Percentiles rank a stretch among this genome's conserved stretches.
Conservation (phyloP, 2,888 invertebrate species). For the Gastrophysa polygoni region DNA sequence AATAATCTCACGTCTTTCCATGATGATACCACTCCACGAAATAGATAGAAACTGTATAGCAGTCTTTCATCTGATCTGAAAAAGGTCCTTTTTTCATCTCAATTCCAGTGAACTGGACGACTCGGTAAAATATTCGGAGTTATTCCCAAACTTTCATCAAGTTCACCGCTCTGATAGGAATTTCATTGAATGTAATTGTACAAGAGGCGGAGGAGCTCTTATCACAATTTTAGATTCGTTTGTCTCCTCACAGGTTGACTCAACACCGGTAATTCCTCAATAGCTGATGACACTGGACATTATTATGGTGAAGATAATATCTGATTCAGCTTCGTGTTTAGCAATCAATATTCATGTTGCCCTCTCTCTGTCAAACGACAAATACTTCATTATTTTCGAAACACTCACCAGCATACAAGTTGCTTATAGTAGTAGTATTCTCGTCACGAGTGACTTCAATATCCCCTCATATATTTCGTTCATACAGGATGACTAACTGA, state of each 20-base stretch:
- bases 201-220: conserved; percentile 10
- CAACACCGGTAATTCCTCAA: background rate
- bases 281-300: background rate
- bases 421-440: background rate
- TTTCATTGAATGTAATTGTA: background rate
- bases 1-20: background rate
- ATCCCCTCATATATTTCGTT: conserved; percentile 1
- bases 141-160: no score
- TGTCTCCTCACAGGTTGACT: background rate
- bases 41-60: background rate
- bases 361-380: conserved; percentile 1
- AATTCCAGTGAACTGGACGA: background rate
- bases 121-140: background rate
- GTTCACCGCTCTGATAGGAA: conserved; percentile 9
- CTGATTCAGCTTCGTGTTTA: background rate
- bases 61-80: conserved; percentile 8
- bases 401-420: conserved; percentile 8
- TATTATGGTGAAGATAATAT: background rate
- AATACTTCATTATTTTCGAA: background rate
- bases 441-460: conserved; percentile 3
- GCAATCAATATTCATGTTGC: conserved; percentile 4
- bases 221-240: conserved; percentile 3
- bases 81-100: background rate
- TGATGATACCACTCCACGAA: conserved; percentile 1
- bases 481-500: background rate